Percentiles rank a stretch among this genome's conserved stretches.
Conservation (phyloP, 2,113 vertebrate species). For the Athene noctua region DNA sequence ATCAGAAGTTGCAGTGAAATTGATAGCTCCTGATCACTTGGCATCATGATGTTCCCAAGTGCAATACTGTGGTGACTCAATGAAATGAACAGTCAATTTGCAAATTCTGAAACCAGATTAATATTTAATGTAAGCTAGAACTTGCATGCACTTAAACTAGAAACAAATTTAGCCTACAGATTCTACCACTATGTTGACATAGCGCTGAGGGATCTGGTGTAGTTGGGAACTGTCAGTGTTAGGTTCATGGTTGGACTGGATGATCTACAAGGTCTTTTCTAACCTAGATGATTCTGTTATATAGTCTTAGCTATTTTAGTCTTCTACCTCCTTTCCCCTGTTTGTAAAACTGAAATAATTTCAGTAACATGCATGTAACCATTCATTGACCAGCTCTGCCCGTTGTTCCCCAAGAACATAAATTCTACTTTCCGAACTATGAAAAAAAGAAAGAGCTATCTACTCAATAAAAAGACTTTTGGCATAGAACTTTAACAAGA, state of each 20-base stretch:
- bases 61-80: background rate
- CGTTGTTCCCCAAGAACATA: background rate
- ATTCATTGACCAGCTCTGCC: background rate
- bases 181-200: background rate
- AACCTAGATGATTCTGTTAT: background rate
- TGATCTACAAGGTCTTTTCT: too few species aligned
- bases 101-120: background rate
- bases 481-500: background rate
- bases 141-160: background rate
- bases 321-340: background rate
- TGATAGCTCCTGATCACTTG: background rate
- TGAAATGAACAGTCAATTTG: background rate
- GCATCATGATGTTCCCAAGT: background rate
- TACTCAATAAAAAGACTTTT: background rate
- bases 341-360: background rate
- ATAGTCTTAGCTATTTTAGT: background rate
- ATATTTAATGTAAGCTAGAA: background rate
- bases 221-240: too few species aligned
- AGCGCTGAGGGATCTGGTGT: too few species aligned
- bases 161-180: background rate
- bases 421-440: background rate
- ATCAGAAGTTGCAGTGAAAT: background rate
- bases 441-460: background rate
- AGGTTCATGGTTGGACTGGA: too few species aligned
- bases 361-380: background rate